Conservation (phyloP, 1,140 invertebrate genomes). For the Drosophila auraria region DNA sequence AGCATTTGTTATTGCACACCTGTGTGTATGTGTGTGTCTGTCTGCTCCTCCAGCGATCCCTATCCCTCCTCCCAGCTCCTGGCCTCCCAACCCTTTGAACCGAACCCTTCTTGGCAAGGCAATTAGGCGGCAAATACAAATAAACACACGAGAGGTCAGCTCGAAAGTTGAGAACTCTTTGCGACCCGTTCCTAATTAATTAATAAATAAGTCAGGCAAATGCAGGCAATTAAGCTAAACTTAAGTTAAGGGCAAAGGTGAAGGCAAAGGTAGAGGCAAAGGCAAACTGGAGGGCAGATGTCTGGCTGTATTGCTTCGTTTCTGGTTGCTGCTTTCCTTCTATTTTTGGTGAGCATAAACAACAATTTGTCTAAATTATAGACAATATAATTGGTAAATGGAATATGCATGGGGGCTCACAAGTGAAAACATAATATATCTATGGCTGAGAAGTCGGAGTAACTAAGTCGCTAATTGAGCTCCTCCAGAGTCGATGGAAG, state of each 20-base stretch:
- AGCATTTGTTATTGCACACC: constrained; percentile 75
- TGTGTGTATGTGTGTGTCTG: constrained; percentile 24
- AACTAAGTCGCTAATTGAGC: neutral
- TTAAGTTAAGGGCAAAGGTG: constrained; percentile 21
- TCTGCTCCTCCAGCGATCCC: neutral
- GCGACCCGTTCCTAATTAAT: constrained; percentile 25
- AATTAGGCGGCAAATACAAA: constrained; percentile 29
- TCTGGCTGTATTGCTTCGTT: constrained; percentile 35
- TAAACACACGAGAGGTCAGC: constrained; percentile 15
- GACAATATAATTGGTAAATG: constrained; percentile 38
- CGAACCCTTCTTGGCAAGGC: neutral
- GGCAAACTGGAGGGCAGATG: constrained; percentile 14
- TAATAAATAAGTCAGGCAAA: constrained; percentile 48
- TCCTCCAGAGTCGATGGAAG: constrained; percentile 8
- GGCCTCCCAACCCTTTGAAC: neutral
- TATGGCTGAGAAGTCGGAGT: constrained; percentile 13
- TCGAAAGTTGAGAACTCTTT: constrained; percentile 1
- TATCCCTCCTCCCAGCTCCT: neutral
- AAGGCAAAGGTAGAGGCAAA: neutral
- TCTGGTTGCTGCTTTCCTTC: constrained; percentile 4
- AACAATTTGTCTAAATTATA: constrained; percentile 68
- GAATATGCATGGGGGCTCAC: constrained; percentile 19
- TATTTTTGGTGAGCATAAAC: constrained; percentile 59
- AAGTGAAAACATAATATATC: neutral
- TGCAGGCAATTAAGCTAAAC: constrained; percentile 51